Evolutionary conservation across 2,113 vertebrate genomes (phyloP), one percentile per base, ranked within the genome.

Genomic region (Rhea pennata): DNA sequence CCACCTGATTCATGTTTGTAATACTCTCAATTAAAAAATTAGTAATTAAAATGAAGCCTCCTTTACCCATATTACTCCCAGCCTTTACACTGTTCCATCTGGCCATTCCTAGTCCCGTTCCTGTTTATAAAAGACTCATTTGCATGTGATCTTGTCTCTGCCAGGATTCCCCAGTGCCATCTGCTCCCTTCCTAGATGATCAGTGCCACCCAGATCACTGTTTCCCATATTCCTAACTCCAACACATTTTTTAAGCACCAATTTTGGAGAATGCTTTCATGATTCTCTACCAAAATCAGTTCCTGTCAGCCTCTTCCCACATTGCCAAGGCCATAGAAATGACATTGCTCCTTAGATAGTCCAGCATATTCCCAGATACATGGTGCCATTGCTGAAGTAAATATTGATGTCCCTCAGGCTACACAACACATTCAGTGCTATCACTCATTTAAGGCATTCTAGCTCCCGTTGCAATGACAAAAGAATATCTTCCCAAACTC

Each of bases 41-140:
- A 95, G 87, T 94, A 87, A 97, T 95, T 95, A 94, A 96, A 97
- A 97, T 96, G 56, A 92, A 97, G 87, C 40, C 29, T 26, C 36
- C 31, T 91, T 95, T 97, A 26, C 46, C 67, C 78, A 53, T 89
- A 73, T 91, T 91, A 82, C 73, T 95, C 62, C 24, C 53, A 95
- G 78, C 20, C 54, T 94, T 92, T 90, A 90, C 74, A 90, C 40
- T 54, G 33, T 39, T 95, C 94, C 95, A 96, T 97, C 94, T 96
- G 95, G 90, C 95, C 67, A 73, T 90, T 96, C 91, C 64, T 78
- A 90, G 81, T 73, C 26, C 67, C 54, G 33, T 75, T 78, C 94
- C 85, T 74, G 50, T 66, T 95, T 96, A 91, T 65, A 73, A 93
- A 92, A 92, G 89, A 76, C 70, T 94, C 62, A 95, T 95, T 93